phyloP scores from a whole-genome alignment of 1,140 invertebrate species.

The Calephelis virginiensis region DNA sequence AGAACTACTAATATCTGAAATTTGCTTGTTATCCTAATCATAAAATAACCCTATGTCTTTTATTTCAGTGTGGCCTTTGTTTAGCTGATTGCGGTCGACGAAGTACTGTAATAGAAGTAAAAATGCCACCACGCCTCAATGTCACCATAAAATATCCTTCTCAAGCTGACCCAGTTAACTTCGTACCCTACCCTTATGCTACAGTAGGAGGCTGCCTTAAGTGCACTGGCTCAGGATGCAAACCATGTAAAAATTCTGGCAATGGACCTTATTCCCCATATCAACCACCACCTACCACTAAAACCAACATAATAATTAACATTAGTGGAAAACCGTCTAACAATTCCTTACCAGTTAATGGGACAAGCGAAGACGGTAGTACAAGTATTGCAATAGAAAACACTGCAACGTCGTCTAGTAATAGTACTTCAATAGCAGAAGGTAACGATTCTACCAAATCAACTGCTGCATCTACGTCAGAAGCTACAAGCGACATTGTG shows the following conservation, averaged over 20 bases:
- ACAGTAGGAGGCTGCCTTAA: slow-evolving; percentile 3
- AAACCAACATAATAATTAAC: slow-evolving; percentile 43
- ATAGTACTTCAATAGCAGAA: slow-evolving; percentile 24
- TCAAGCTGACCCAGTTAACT: slow-evolving; percentile 33
- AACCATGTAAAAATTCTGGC: slow-evolving; percentile 21
- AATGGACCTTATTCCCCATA: neutral
- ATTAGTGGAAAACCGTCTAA: slow-evolving; percentile 25
- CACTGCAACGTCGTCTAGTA: slow-evolving; percentile 27
- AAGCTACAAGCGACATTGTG: slow-evolving; percentile 29
- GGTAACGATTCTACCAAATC: slow-evolving; percentile 23
- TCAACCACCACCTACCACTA: slow-evolving; percentile 20
- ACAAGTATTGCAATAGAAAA: slow-evolving; percentile 34
- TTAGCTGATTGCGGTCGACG: slow-evolving; percentile 34
- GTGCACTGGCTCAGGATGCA: slow-evolving; percentile 17
- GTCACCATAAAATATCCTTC: slow-evolving; percentile 40
- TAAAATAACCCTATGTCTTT: neutral
- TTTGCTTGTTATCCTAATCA: too few species aligned
- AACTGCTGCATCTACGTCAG: slow-evolving; percentile 23
- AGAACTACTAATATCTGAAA: too few species aligned
- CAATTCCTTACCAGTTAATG: neutral
- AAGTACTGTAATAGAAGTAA: slow-evolving; percentile 41
- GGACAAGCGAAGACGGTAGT: slow-evolving; percentile 12
- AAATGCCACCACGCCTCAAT: slow-evolving; percentile 36
- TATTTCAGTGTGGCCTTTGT: slow-evolving; percentile 13
- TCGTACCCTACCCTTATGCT: slow-evolving; percentile 36